Percentiles rank a stretch among this genome's conserved stretches.
These are phyloP conservation scores for Monochamus alternatus DNA, from an alignment of 2,888 invertebrate species.

Conservation along the genomic window DNA sequence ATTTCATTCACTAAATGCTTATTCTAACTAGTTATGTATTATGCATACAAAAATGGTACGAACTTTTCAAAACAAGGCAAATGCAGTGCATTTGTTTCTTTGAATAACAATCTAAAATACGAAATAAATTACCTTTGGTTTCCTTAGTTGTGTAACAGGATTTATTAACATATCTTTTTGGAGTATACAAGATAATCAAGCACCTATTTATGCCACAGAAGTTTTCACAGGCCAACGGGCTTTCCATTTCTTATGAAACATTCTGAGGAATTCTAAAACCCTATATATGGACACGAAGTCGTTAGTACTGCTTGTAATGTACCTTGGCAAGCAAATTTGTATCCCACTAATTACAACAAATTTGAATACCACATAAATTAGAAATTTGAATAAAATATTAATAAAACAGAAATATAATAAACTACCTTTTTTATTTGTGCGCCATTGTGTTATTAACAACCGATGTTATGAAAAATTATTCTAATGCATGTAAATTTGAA, in stretches of 20 bases:
- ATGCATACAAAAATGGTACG: too few relatives aligned
- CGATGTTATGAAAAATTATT: slow-evolving; percentile 4
- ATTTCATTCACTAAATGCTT: too few relatives aligned
- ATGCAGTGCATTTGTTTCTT: too few relatives aligned
- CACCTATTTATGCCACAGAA: too few relatives aligned
- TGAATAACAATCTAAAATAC: too few relatives aligned
- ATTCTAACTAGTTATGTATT: too few relatives aligned
- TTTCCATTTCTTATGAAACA: slow-evolving; percentile 12
- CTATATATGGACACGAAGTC: neutral
- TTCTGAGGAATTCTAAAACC: neutral
- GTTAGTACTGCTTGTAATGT: neutral
- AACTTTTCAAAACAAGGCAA: too few relatives aligned
- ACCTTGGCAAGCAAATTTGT: slow-evolving; percentile 7
- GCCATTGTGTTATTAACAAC: slow-evolving; percentile 2
- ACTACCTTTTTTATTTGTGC: slow-evolving; percentile 11
- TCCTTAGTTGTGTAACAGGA: too few relatives aligned
- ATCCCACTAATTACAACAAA: slow-evolving; percentile 9
- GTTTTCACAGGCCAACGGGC: neutral
- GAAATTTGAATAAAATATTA: slow-evolving; percentile 7
- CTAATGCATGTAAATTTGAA: slow-evolving; percentile 9
- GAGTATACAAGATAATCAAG: too few relatives aligned
- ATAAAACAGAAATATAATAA: slow-evolving; percentile 3
- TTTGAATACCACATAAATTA: slow-evolving; percentile 8
- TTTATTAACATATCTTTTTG: too few relatives aligned
- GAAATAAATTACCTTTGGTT: too few relatives aligned